Evolutionary conservation across 2,888 invertebrate genomes (phyloP), one percentile per base, ranked within the genome.

Genomic region (Acrobasis consociella): DNA sequence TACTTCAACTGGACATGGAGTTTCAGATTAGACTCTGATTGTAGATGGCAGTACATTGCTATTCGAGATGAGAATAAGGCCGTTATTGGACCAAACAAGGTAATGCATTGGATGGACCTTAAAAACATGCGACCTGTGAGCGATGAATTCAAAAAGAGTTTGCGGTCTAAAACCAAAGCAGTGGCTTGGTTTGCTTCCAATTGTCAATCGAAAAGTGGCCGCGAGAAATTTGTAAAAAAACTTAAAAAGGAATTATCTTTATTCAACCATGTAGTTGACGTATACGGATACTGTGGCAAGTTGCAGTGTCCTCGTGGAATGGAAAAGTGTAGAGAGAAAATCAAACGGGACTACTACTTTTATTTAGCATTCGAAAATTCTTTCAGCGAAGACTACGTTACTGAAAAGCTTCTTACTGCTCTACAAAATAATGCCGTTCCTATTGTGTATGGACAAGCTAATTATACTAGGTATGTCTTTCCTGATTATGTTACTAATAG

Each of bases 361-460:
- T 88, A 86, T 69, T 73, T 88, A 10, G 74, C 87, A 0, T 84
- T 88, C 56, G 87, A 88, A 65, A 87, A 87, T 64, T 81, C 87
- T 0, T 76, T 83, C 5, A 75, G 75, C 46, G 77, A 80, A 61
- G 87, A 87, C 66, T 87, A 87, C 58, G 87, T 87, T 0, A 87
- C 89, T 5, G 89, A 89, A 67, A 88, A 89, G 66, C 60, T 89
- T 60, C 66, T 87, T 31, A 65, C 74, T 38, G 78, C 80, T 1
- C 72, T 89, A 39, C 69, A 82, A 38, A 72, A 86, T 66, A 74
- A 81, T 50, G 74, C 82, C 0, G 70, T 89, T 2, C 88, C 89
- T 2, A 74, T 89, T 31, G 87, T 89, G 0, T 88, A 74, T 62
- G 89, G 89, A 5, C 84, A 74, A 2, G 87, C 88, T 22, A 83